Conservation (phyloP, 2,888 invertebrate species). For the Sialis lutaria region DNA sequence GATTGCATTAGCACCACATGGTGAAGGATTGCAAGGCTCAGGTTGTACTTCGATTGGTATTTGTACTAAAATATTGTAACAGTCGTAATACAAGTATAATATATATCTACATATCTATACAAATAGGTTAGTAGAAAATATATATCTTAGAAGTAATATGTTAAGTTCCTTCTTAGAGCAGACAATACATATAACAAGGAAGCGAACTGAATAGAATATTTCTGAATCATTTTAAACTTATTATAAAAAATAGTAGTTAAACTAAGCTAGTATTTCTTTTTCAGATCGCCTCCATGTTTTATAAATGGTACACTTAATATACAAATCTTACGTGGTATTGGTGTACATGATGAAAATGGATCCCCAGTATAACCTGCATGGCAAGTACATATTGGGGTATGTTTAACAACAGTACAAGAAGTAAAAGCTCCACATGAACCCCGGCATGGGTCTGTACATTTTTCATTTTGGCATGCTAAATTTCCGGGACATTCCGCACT, state of each 20-base stretch:
- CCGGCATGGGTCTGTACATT: slow-evolving; percentile 67
- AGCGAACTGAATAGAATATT: no score
- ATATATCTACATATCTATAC: no score
- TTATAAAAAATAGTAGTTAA: no score
- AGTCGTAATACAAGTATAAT: no score
- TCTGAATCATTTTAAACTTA: no score
- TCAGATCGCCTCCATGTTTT: no score
- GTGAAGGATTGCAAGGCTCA: slow-evolving; percentile 70
- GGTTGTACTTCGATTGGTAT: slow-evolving; percentile 40
- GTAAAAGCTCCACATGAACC: slow-evolving; percentile 70
- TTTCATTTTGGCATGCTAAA: slow-evolving; percentile 65
- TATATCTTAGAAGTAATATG: no score
- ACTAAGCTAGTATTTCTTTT: no score
- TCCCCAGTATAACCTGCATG: slow-evolving; percentile 64
- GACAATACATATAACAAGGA: no score
- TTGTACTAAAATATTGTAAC: no score
- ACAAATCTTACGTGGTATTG: slow-evolving; percentile 17
- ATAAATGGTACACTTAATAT: not conserved
- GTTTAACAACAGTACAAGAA: slow-evolving; percentile 63
- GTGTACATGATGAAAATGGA: slow-evolving; percentile 60
- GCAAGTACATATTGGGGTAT: slow-evolving; percentile 71
- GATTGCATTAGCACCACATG: slow-evolving; percentile 70
- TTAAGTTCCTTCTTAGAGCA: no score
- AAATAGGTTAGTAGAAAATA: no score
- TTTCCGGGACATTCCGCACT: slow-evolving; percentile 74